Conservation (phyloP, 2,113 vertebrate genomes). For the Coracopsis vasa region DNA sequence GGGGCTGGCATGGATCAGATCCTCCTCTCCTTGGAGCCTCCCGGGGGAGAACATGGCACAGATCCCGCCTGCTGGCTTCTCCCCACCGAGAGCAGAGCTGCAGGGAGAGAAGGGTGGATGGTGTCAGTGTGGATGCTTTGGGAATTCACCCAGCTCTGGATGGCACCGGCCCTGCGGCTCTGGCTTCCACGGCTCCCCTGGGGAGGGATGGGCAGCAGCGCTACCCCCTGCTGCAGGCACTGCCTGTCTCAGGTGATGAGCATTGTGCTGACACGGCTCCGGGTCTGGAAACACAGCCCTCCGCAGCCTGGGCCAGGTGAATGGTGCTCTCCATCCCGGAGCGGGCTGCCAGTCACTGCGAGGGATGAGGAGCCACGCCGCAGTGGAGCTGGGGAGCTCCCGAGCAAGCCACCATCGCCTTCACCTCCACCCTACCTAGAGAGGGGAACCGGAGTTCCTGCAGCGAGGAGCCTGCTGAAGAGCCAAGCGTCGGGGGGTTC, state of each 20-base stretch:
- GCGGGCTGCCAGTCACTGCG: background rate
- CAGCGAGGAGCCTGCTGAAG: background rate
- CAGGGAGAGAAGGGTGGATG: background rate
- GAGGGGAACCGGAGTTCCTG: background rate
- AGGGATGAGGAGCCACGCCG: background rate
- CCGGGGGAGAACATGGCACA: background rate
- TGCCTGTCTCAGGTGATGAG: background rate
- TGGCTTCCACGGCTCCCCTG: background rate
- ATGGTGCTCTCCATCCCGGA: background rate
- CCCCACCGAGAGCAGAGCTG: background rate
- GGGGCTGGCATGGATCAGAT: background rate
- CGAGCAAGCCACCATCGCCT: background rate
- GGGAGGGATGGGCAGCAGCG: background rate
- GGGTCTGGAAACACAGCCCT: background rate
- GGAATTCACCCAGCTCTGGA: background rate
- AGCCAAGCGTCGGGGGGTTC: fast-evolving
- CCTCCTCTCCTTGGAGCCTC: background rate
- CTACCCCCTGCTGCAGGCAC: background rate
- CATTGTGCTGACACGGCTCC: background rate
- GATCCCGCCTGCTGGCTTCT: background rate
- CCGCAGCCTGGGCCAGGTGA: background rate
- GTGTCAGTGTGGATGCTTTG: background rate
- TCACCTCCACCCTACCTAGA: background rate
- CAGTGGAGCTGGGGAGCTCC: background rate
- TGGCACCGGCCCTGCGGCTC: background rate